Base-by-base conservation (phyloP, 1,140 invertebrate species). In the Brachionus plicatilis region DNA sequence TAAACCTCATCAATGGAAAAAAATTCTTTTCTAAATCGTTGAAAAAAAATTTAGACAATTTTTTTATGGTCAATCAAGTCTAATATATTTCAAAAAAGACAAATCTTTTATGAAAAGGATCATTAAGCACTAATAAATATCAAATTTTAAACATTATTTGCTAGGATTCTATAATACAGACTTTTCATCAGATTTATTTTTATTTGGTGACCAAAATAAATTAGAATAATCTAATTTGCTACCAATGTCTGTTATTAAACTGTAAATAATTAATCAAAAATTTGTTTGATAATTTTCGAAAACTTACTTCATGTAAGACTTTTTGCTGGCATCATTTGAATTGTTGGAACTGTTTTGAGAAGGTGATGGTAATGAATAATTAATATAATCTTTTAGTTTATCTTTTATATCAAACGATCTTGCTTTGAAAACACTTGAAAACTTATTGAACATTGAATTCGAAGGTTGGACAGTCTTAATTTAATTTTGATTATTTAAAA, bases 361-460 rank as follows among this genome's bases (percentile, higher is more conserved):
- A 27, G 72, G 17, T n/a, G 53, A 24, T 11, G n/a, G 17, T 11
- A 65, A 17, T 37, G 79, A 60, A 11, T 12, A 95, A 0, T 94
- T 94, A 85, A 98, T 97, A 87, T 97, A 97, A 89, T 96, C 96
- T 60, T 96, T 93, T 66, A 98, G 88, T 91, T 95, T 96, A 14
- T 94, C 95, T 88, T 95, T 97, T 29, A 97, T 93, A 90, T 95
- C 95, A 83, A 94, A 94, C 37, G 94, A 94, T 90, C 96, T 96
- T n/a, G 93, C 92, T 90, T 94, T 95, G 92, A 96, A 93, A 7
- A 93, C 94, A 83, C 86, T 87, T 20, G 90, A 88, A 45, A 90
- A 86, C 85, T 89, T 89, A 7, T 87, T 88, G 83, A 90, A 87
- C 29, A 90, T 84, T 47, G 88, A 88, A 75, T 88, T 88, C 70